Percentiles rank a stretch among this genome's conserved stretches.
Evolutionary conservation across 2,888 invertebrate genomes (phyloP).

Genomic region (Hirtodrosophila alboralis): DNA sequence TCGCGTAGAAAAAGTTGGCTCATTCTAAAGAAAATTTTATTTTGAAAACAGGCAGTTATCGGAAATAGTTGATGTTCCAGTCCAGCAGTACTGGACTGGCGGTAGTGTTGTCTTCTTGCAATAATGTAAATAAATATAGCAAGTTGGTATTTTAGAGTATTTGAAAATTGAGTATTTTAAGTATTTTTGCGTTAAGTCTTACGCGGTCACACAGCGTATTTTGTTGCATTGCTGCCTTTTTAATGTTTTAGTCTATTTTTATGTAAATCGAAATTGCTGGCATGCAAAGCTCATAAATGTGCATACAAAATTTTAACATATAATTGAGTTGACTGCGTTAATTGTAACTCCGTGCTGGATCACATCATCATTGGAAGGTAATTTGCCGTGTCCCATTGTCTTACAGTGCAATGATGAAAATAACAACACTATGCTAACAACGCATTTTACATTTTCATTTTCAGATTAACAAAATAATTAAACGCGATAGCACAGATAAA

Average conservation of each 20-base stretch:
- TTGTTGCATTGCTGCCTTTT: constrained; percentile 54
- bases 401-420: constrained; percentile 22
- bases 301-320: constrained; percentile 13
- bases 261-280: constrained; percentile 34
- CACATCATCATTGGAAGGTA: constrained; percentile 26
- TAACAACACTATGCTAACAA: constrained; percentile 49
- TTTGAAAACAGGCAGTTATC: no score
- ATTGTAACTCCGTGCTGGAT: constrained; percentile 29
- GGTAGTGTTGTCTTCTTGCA: no score
- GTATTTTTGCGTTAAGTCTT: constrained; percentile 10
- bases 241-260: constrained; percentile 55
- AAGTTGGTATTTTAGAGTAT: neutral
- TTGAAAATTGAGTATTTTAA: neutral
- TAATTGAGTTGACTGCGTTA: constrained; percentile 27
- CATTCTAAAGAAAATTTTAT: no score
- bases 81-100: no score
- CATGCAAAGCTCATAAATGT: constrained; percentile 33
- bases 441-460: constrained; percentile 58
- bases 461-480: constrained; percentile 31
- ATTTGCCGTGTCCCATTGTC: constrained; percentile 33
- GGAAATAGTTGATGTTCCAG: no score
- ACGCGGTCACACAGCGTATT: constrained; percentile 40
- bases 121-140: no score
- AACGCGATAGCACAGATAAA: constrained; percentile 16
- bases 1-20: no score